These are phyloP conservation scores for Nymphalis io DNA, from an alignment of 1,140 invertebrate species.

Conservation along the genomic window DNA sequence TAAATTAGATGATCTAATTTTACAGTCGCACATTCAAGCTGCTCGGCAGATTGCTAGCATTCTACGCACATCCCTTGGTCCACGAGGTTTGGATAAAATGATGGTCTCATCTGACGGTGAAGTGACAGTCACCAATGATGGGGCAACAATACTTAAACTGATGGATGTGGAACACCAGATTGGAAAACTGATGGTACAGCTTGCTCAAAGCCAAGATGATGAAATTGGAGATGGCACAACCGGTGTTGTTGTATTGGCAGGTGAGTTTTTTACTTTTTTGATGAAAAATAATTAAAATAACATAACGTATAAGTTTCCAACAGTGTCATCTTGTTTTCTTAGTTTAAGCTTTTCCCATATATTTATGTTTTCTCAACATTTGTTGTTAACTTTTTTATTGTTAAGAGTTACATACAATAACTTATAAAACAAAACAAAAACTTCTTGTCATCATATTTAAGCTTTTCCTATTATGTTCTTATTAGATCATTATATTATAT, in stretches of 20 bases:
- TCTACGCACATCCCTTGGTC: constrained; percentile 96
- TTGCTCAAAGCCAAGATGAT: constrained; percentile 99
- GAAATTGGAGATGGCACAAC: constrained; percentile 99
- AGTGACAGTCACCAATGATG: constrained; percentile 99
- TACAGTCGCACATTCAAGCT: constrained; percentile 98
- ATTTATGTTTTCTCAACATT: too few relatives aligned
- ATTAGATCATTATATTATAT: too few relatives aligned
- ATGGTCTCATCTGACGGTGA: constrained; percentile 99
- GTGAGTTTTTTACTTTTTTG: constrained; percentile 46
- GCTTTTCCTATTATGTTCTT: too few relatives aligned
- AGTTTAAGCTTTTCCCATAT: too few relatives aligned
- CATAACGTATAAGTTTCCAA: too few relatives aligned
- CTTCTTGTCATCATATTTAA: too few relatives aligned
- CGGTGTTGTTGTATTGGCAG: constrained; percentile 94
- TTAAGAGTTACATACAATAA: too few relatives aligned
- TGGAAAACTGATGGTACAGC: constrained; percentile 98
- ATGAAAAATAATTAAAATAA: too few relatives aligned
- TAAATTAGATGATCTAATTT: constrained; percentile 36
- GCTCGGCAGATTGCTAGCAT: constrained; percentile 94
- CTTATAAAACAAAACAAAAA: too few relatives aligned
- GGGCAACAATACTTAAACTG: constrained; percentile 98
- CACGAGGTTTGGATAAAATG: constrained; percentile 98
- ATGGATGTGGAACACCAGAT: constrained; percentile 99
- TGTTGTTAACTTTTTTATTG: too few relatives aligned
- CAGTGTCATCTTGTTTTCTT: too few relatives aligned